These are phyloP conservation scores for Macrobrachium rosenbergii DNA, from an alignment of 1,140 invertebrate species.

Conservation along the genomic window DNA sequence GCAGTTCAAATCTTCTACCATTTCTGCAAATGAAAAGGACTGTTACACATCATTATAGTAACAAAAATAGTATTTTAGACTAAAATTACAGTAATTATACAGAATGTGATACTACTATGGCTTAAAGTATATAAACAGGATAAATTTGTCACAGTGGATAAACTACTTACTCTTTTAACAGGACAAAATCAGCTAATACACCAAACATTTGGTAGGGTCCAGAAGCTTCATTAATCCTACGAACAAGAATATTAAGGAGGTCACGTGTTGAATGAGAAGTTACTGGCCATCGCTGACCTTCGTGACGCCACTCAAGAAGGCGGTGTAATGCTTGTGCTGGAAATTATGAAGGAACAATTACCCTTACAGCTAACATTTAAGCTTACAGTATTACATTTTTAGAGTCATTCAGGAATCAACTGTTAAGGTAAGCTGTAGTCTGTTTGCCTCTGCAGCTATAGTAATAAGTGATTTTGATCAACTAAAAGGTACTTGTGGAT, in stretches of 20 bases:
- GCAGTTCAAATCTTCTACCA: slow-evolving; percentile 67
- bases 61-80: background rate
- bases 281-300: slow-evolving; percentile 70
- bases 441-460: too few species aligned
- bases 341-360: background rate
- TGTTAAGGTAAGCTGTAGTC: too few species aligned
- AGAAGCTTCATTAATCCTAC: slow-evolving; percentile 72
- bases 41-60: background rate
- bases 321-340: slow-evolving; percentile 70
- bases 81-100: background rate
- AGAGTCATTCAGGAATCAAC: too few species aligned
- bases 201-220: slow-evolving; percentile 73
- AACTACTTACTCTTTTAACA: slow-evolving; percentile 67
- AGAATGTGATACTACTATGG: too few species aligned
- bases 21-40: slow-evolving; percentile 63
- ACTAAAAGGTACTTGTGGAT: too few species aligned
- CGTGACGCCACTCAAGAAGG: slow-evolving; percentile 70
- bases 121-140: too few species aligned
- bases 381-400: too few species aligned
- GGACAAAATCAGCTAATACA: slow-evolving; percentile 69
- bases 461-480: too few species aligned
- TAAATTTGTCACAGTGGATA: too few species aligned
- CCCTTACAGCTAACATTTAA: background rate
- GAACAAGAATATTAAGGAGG: slow-evolving; percentile 69
- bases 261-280: slow-evolving; percentile 65